Percentiles rank a stretch among this genome's conserved stretches.
phyloP scores from a whole-genome alignment of 1,140 invertebrate species.

The Philopotamus ludificatus region DNA sequence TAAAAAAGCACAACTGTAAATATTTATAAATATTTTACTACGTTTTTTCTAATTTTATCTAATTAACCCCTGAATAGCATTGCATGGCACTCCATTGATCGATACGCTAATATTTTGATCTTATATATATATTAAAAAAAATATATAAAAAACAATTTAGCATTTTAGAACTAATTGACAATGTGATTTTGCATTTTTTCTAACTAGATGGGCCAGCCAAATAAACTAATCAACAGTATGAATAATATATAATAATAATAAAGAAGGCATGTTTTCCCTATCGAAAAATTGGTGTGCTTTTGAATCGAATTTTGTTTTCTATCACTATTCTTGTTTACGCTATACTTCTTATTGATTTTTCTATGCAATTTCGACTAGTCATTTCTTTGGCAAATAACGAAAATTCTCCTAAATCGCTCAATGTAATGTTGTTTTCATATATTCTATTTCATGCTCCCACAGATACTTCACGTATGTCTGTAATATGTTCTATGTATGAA shows the following conservation, averaged over 20 bases:
- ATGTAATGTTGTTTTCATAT: constrained; percentile 41
- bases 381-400: constrained; percentile 38
- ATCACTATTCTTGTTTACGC: constrained; percentile 34
- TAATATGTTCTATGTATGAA: constrained; percentile 41
- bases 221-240: constrained; percentile 6
- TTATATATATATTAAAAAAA: background rate
- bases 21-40: too few species aligned
- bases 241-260: constrained; percentile 7
- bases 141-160: background rate
- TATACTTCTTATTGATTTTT: constrained; percentile 34
- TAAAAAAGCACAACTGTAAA: background rate
- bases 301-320: constrained; percentile 30
- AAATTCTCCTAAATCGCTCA: constrained; percentile 39
- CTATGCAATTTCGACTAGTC: constrained; percentile 37
- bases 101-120: background rate
- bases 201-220: constrained; percentile 7
- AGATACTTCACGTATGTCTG: constrained; percentile 43
- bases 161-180: background rate
- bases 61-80: background rate
- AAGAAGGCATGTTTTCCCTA: constrained; percentile 31
- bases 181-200: background rate
- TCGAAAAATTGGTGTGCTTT: constrained; percentile 34
- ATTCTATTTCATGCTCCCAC: constrained; percentile 42
- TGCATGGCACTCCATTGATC: background rate
- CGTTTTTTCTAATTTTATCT: too few species aligned